phyloP scores from a whole-genome alignment of 1,140 invertebrate species.

The Medauroidea extradentata region DNA sequence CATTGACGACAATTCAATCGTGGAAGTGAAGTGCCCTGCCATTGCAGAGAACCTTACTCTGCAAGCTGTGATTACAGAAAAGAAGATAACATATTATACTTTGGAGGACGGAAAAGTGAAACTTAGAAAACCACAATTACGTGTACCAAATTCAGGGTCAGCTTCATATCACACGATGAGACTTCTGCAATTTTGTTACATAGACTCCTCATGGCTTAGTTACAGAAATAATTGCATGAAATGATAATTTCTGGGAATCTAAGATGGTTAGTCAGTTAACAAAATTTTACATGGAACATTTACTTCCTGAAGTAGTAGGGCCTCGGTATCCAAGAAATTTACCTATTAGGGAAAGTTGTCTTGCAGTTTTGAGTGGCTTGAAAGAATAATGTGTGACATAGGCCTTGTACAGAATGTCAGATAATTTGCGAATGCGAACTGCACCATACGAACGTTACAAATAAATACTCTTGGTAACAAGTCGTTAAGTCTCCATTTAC shows the following conservation, averaged over 20 bases:
- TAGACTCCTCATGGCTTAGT: background rate
- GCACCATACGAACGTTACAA: too few species aligned
- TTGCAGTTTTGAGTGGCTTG: too few species aligned
- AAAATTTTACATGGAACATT: background rate
- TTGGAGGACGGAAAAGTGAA: background rate
- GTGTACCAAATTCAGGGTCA: slow-evolving; percentile 5
- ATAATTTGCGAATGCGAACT: too few species aligned
- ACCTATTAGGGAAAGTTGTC: too few species aligned
- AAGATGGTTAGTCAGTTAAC: slow-evolving; percentile 2
- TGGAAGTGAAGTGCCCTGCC: too few species aligned
- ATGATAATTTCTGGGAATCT: slow-evolving; percentile 2
- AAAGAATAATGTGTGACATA: too few species aligned
- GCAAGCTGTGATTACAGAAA: background rate
- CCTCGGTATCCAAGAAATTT: background rate
- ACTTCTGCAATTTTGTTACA: background rate
- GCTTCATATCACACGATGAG: background rate
- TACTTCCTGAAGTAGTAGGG: background rate
- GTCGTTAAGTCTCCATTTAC: too few species aligned
- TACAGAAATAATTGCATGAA: background rate
- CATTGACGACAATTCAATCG: too few species aligned
- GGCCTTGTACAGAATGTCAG: too few species aligned
- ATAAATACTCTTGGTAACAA: too few species aligned
- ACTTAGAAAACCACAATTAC: slow-evolving; percentile 1
- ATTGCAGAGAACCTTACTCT: too few species aligned
- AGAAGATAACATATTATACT: background rate